Evolutionary conservation across 2,888 invertebrate species (phyloP), one percentile per base, ranked within the genome.

Genomic region (Cerastis rubricosa): DNA sequence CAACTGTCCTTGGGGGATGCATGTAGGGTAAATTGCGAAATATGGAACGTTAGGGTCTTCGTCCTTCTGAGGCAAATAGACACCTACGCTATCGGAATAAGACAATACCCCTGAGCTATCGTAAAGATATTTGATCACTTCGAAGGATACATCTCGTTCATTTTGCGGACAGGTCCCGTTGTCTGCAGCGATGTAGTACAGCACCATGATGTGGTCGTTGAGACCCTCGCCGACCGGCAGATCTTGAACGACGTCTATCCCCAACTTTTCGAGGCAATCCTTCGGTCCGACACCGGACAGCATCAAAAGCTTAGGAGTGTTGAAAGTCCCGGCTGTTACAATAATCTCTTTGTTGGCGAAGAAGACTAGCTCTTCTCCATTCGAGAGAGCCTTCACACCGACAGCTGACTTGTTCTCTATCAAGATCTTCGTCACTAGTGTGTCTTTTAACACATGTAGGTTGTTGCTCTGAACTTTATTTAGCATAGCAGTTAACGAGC

Each of bases 241-340:
- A 70, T 95, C 93, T 74, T 89, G 77, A 0, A 93, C 83, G 0
- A 94, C 86, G 0, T 91, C 83, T 47, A 95, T 92, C 0, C 86
- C 91, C 7, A 94, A 65, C 0, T 90, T 78, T 5, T 90, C 73
- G 35, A 96, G 88, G 75, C 92, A 91, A 0, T 91, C 77, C 72
- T 89, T 91, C 0, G 95, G 95, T 0, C 96, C 96, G 19, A 96
- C 88, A 1, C 96, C 96, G 0, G 96, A 96, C 0, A 95, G 88
- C 74, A 95, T 86, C 66, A 96, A 76, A 25, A 96, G 78, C 85
- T 96, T 95, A 0, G 96, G 90, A 22, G 95, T 93, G 79, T 95
- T 96, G 67, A 94, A 95, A 0, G 95, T 92, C 0, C 96, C 96
- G 0, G 96, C 93, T 3, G 94, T 91, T n/a, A 95, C 35, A 22